A percentile compares a stretch with the other conserved stretches of the same genome.
phyloP scores from a whole-genome alignment of 2,888 invertebrate genomes.

The Plemyria rubiginata region DNA sequence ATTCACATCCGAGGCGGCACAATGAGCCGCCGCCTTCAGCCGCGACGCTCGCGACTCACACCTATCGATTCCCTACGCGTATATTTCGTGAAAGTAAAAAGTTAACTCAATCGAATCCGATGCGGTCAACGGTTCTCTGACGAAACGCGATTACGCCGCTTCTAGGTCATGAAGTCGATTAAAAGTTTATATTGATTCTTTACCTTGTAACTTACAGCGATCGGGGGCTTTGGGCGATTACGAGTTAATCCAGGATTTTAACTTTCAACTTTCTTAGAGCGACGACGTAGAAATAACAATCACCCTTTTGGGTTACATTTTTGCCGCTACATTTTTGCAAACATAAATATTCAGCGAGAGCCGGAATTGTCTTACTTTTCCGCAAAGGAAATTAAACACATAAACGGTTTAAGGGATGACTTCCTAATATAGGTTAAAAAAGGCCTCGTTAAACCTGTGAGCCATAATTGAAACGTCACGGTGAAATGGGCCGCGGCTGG shows the following conservation, averaged over 20 bases:
- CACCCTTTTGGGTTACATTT: background rate
- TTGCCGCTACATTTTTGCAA: slow-evolving; percentile 16
- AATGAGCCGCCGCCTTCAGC: slow-evolving; percentile 77
- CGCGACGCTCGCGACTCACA: slow-evolving; percentile 58
- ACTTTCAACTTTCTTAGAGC: slow-evolving; percentile 5
- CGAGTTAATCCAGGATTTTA: slow-evolving; percentile 22
- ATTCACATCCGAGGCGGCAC: slow-evolving; percentile 75
- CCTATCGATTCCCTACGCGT: slow-evolving; percentile 73
- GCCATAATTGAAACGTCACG: slow-evolving; percentile 37
- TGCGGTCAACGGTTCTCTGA: slow-evolving; percentile 71
- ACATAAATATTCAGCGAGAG: slow-evolving; percentile 17
- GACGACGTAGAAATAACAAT: slow-evolving; percentile 6
- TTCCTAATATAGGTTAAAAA: slow-evolving; percentile 37
- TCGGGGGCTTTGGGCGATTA: slow-evolving; percentile 32
- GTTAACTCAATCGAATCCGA: slow-evolving; percentile 78
- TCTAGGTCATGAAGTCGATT: slow-evolving; percentile 74
- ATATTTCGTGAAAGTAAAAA: slow-evolving; percentile 78
- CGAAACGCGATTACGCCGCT: slow-evolving; percentile 67
- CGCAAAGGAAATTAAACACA: slow-evolving; percentile 40
- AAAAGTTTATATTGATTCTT: slow-evolving; percentile 68
- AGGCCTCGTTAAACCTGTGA: slow-evolving; percentile 28
- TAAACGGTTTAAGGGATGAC: slow-evolving; percentile 35
- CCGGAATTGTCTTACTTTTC: slow-evolving; percentile 21
- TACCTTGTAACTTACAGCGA: slow-evolving; percentile 41
- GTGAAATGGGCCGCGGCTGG: slow-evolving; percentile 14